Evolutionary conservation across 2,888 invertebrate genomes (phyloP).

Genomic region (Rhaphigaster nebulosa): DNA sequence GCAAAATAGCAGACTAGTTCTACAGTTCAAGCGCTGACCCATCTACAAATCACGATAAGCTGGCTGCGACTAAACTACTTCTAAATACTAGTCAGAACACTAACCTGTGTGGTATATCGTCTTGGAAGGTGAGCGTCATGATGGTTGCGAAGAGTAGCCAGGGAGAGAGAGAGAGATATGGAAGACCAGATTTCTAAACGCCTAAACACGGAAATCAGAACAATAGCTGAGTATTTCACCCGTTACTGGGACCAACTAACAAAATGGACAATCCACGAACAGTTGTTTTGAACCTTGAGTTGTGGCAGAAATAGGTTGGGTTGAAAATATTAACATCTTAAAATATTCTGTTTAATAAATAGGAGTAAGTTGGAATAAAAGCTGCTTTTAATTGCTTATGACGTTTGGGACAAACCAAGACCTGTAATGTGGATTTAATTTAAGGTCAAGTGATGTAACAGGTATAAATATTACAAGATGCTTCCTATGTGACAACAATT

Average conservation of each 20-base stretch:
- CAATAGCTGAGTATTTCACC: conserved; percentile 10
- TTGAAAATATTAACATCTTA: background rate
- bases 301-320: background rate
- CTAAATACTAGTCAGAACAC: background rate
- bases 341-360: background rate
- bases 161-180: no score
- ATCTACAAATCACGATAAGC: background rate
- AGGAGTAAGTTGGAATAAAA: background rate
- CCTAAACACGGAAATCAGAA: conserved; percentile 28
- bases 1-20: no score
- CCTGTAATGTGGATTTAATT: background rate
- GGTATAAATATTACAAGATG: background rate
- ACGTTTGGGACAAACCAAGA: background rate
- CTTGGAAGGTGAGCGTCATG: background rate
- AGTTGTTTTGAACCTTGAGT: background rate
- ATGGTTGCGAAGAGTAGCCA: background rate
- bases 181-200: conserved; percentile 6
- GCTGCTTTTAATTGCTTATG: background rate
- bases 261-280: background rate
- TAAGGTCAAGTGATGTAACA: background rate
- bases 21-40: background rate
- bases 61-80: background rate
- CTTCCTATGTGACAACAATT: no score
- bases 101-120: background rate
- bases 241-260: background rate